A percentile compares a stretch with the other conserved stretches of the same genome.
These are phyloP conservation scores for Nemotelus pantherinus DNA, from an alignment of 2,888 invertebrate species.

Conservation along the genomic window DNA sequence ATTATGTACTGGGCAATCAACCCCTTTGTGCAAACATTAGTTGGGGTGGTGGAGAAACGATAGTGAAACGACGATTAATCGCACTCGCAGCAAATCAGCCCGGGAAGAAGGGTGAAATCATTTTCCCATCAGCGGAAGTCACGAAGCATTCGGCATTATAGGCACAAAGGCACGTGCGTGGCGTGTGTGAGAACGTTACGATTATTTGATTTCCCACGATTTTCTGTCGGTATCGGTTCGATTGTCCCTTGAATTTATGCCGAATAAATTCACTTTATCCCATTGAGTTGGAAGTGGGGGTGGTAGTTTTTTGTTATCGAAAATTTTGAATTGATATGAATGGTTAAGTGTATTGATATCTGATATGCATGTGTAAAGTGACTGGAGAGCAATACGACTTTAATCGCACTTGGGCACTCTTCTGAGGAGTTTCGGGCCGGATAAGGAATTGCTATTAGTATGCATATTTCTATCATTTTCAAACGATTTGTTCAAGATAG, in stretches of 20 bases:
- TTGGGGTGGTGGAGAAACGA: neutral
- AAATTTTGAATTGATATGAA: too few species aligned
- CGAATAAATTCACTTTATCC: neutral
- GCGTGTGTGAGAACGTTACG: constrained; percentile 63
- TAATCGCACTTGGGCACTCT: too few species aligned
- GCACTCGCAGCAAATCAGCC: constrained; percentile 17
- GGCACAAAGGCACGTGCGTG: constrained; percentile 60
- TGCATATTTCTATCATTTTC: too few species aligned
- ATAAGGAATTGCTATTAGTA: too few species aligned
- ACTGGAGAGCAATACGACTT: too few species aligned
- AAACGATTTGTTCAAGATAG: too few species aligned
- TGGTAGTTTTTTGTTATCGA: neutral
- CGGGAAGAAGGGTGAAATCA: constrained; percentile 28
- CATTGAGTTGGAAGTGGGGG: neutral
- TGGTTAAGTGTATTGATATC: too few species aligned
- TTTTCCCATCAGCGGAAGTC: constrained; percentile 39
- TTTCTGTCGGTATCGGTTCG: neutral
- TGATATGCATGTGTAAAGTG: too few species aligned
- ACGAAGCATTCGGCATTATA: neutral
- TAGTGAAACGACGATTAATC: constrained; percentile 27
- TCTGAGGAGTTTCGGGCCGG: too few species aligned
- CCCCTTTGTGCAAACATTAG: neutral
- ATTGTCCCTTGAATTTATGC: too few species aligned
- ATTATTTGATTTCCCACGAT: constrained; percentile 62
- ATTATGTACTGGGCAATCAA: neutral